Evolutionary conservation across 2,113 vertebrate genomes (phyloP).

Genomic region (Opisthocomus hoazin): DNA sequence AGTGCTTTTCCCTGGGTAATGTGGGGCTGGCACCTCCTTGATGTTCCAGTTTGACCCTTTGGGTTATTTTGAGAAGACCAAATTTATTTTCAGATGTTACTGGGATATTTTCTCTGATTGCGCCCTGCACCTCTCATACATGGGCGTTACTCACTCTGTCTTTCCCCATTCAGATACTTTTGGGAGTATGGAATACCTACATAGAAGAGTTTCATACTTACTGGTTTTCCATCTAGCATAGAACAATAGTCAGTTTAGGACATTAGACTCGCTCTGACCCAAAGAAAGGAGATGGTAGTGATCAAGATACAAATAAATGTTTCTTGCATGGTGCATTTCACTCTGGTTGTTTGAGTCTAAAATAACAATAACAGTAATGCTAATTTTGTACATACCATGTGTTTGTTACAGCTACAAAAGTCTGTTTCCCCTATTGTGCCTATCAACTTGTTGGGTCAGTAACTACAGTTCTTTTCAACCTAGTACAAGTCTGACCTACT

Average conservation of each 20-base stretch:
- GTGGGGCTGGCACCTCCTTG: not conserved
- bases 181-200: not conserved
- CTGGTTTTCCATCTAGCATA: not conserved
- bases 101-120: not conserved
- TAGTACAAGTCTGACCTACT: not conserved
- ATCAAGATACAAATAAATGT: not conserved
- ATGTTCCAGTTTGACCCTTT: not conserved
- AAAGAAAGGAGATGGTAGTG: not conserved
- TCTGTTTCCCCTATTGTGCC: not conserved
- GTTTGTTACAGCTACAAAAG: not conserved
- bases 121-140: rapidly evolving
- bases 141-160: rapidly evolving
- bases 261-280: not conserved
- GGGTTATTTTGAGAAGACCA: not conserved
- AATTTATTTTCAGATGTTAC: not conserved
- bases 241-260: not conserved
- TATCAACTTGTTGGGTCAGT: not conserved
- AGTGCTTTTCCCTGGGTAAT: not conserved
- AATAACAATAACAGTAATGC: not conserved
- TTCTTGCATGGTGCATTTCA: not conserved
- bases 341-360: not conserved
- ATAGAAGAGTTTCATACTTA: not conserved
- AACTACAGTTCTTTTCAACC: not conserved
- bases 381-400: not conserved
- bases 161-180: not conserved